Percentiles rank a stretch among this genome's conserved stretches.
phyloP scores from a whole-genome alignment of 2,113 vertebrate species.

The Clarias batrachus region DNA sequence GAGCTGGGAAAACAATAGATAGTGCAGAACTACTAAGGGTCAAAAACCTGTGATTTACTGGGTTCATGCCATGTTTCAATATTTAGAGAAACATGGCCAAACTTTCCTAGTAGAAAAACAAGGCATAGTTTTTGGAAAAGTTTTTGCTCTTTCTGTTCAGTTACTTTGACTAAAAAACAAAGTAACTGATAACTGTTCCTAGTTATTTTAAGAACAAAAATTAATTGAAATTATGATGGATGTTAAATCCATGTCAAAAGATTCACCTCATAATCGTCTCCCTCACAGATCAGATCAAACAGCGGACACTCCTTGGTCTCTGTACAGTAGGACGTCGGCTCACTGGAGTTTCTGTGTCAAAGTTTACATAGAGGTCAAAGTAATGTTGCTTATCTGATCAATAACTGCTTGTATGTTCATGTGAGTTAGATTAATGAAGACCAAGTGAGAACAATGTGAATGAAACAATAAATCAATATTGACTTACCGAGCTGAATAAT shows the following conservation, averaged over 20 bases:
- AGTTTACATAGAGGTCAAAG: neutral
- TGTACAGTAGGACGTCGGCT: constrained; percentile 47
- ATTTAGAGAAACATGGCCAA: too few species aligned
- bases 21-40: too few species aligned
- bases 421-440: neutral
- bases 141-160: too few species aligned
- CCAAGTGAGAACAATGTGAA: neutral
- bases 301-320: constrained; percentile 69
- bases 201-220: neutral
- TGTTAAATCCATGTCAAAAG: neutral
- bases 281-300: constrained; percentile 62
- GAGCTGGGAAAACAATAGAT: too few species aligned
- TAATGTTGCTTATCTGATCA: neutral
- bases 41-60: neutral
- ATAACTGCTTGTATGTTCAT: neutral
- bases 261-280: constrained; percentile 61
- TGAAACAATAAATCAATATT: neutral
- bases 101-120: too few species aligned
- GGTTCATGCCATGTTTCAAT: neutral
- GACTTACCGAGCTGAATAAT: neutral
- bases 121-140: too few species aligned
- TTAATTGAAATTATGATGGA: neutral
- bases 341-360: constrained; percentile 57
- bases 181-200: too few species aligned
- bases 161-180: neutral